Evolutionary conservation across 2,797 vertebrate genomes (phyloP).

Genomic region (Takifugu rubripes): DNA sequence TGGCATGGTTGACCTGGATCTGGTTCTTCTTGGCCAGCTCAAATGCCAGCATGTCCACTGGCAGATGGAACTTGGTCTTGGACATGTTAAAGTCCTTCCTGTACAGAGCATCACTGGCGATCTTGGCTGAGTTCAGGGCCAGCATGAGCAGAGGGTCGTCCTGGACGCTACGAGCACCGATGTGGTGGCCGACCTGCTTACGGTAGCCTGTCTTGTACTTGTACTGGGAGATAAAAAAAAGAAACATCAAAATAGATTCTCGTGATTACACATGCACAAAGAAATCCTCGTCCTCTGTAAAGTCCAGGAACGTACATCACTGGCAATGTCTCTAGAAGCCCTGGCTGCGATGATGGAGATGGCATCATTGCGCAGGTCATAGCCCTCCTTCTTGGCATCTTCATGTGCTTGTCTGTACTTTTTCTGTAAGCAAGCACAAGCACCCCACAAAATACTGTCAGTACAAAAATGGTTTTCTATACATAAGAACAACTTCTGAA

Average conservation of each 20-base stretch:
- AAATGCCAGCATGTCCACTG: constrained; percentile 73
- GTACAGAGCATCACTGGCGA: constrained; percentile 86
- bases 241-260: background rate
- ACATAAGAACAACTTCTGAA: no score
- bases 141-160: constrained; percentile 89
- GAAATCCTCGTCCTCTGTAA: background rate
- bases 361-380: constrained; percentile 85
- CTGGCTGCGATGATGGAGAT: constrained; percentile 85
- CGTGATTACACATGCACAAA: background rate
- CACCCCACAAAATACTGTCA: background rate
- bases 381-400: constrained; percentile 87
- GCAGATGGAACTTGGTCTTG: constrained; percentile 84
- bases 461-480: no score
- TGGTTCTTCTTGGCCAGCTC: constrained; percentile 84
- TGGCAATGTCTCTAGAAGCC: constrained; percentile 86
- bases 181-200: constrained; percentile 88
- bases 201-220: constrained; percentile 84
- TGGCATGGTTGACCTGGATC: constrained; percentile 76
- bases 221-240: constrained; percentile 58
- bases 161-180: constrained; percentile 83
- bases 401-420: constrained; percentile 86
- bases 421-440: constrained; percentile 56
- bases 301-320: constrained; percentile 52
- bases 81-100: constrained; percentile 82
- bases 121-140: constrained; percentile 86